Conservation (phyloP, 2,888 invertebrate genomes). For the Nomada hirtipes region DNA sequence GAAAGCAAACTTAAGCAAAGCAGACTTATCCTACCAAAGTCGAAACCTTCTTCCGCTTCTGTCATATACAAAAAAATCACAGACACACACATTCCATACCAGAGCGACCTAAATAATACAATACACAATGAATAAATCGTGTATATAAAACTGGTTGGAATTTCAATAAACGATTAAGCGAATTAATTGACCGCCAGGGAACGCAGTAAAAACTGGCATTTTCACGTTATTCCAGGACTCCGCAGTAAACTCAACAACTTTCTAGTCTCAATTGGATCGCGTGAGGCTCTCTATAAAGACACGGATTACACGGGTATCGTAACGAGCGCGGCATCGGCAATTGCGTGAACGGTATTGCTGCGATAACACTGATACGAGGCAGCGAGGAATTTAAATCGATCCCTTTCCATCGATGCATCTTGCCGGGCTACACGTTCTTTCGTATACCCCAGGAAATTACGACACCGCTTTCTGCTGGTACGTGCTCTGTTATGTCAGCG, state of each 20-base stretch:
- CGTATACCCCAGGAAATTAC: slow-evolving; percentile 47
- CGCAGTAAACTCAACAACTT: slow-evolving; percentile 15
- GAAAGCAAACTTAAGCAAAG: too few species aligned
- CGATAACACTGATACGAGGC: slow-evolving; percentile 33
- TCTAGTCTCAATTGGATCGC: slow-evolving; percentile 16
- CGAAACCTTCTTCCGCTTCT: too few species aligned
- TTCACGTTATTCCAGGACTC: not conserved
- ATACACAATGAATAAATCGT: too few species aligned
- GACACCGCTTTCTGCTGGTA: slow-evolving; percentile 26
- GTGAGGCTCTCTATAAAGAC: slow-evolving; percentile 15
- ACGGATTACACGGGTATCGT: slow-evolving; percentile 6
- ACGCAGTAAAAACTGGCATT: not conserved
- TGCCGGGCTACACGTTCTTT: slow-evolving; percentile 12
- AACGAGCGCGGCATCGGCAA: slow-evolving; percentile 7
- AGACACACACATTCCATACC: too few species aligned
- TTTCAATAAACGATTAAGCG: too few species aligned
- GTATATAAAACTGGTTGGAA: too few species aligned
- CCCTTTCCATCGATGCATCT: slow-evolving; percentile 35
- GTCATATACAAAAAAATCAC: too few species aligned
- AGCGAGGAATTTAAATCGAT: slow-evolving; percentile 30
- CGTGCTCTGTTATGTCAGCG: slow-evolving; percentile 53
- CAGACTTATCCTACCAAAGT: too few species aligned
- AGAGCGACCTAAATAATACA: too few species aligned
- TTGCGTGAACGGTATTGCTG: slow-evolving; percentile 31
- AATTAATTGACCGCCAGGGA: too few species aligned